phyloP scores from a whole-genome alignment of 2,888 invertebrate genomes.

The Trachelus troglodyta region DNA sequence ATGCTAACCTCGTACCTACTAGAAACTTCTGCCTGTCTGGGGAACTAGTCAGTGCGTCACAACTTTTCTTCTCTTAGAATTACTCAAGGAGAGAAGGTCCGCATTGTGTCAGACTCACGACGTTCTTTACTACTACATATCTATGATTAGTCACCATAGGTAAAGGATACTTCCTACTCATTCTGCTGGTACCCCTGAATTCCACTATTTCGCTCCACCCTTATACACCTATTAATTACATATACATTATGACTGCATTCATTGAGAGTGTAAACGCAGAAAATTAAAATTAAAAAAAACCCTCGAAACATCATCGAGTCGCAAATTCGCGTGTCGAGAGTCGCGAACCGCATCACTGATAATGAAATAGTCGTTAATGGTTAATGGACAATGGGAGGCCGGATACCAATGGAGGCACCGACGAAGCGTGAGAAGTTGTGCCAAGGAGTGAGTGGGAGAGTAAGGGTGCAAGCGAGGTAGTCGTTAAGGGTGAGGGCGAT shows the following conservation, averaged over 20 bases:
- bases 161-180: neutral
- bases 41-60: neutral
- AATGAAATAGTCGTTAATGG: constrained; percentile 49
- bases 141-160: neutral
- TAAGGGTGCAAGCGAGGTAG: constrained; percentile 3
- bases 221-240: neutral
- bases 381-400: constrained; percentile 43
- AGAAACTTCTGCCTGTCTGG: neutral
- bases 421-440: constrained; percentile 35
- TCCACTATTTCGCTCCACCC: neutral
- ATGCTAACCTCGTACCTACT: neutral
- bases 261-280: neutral
- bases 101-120: neutral
- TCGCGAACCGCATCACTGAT: constrained; percentile 33
- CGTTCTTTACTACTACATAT: neutral
- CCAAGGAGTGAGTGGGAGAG: constrained; percentile 17
- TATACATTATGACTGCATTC: neutral
- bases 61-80: neutral
- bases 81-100: neutral
- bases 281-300: neutral
- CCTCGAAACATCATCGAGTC: neutral
- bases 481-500: constrained; percentile 10
- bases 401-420: constrained; percentile 24
- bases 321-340: constrained; percentile 9
- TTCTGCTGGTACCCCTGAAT: neutral